phyloP scores from a whole-genome alignment of 1,140 invertebrate genomes.

The Cecropterus lyciades region DNA sequence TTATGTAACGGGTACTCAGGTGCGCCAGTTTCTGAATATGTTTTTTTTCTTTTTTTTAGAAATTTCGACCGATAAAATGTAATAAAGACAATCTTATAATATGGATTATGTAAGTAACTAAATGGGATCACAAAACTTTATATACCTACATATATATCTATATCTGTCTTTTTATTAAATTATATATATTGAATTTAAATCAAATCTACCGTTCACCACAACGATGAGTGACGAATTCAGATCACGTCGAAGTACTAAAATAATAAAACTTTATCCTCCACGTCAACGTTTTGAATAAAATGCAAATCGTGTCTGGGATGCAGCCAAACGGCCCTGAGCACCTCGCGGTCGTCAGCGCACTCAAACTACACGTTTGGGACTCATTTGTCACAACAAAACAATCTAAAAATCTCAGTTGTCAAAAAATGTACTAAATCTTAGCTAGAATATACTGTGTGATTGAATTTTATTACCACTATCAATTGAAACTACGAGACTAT shows the following conservation, averaged over 20 bases:
- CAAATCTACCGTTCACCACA: constrained; percentile 21
- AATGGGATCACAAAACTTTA: no score
- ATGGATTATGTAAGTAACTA: no score
- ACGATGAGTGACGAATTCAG: constrained; percentile 55
- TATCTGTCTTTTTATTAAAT: no score
- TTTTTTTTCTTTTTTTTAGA: no score
- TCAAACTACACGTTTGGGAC: constrained; percentile 20
- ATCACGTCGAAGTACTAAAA: constrained; percentile 81
- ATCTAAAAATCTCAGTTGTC: background rate
- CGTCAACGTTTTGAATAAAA: constrained; percentile 82
- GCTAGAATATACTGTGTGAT: constrained; percentile 30
- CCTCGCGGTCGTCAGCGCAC: constrained; percentile 14
- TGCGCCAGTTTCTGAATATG: no score
- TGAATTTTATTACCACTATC: no score
- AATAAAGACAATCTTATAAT: no score
- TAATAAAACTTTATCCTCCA: constrained; percentile 82
- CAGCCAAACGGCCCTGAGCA: constrained; percentile 61
- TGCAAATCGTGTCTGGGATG: constrained; percentile 80
- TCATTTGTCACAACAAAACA: constrained; percentile 12
- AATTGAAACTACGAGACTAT: no score
- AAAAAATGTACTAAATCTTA: background rate
- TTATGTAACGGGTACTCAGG: no score
- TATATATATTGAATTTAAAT: background rate
- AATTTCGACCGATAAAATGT: no score
- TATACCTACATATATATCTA: no score